Percentiles rank a stretch among this genome's conserved stretches.
These are phyloP conservation scores for Liparis tanakae DNA, from an alignment of 2,797 vertebrate genomes.

Conservation along the genomic window DNA sequence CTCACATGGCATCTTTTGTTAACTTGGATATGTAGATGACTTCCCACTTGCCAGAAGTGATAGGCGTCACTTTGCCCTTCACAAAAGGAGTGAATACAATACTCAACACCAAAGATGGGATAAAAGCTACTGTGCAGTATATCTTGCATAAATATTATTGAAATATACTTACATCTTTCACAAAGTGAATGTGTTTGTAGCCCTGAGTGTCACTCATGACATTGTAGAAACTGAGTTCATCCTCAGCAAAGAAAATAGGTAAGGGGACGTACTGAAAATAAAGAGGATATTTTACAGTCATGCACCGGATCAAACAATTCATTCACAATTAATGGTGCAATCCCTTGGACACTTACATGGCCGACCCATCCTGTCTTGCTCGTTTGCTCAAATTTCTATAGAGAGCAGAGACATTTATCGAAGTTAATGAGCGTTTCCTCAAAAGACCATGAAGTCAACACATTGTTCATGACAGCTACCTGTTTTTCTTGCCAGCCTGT, in stretches of 20 bases:
- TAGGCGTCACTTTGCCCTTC: conserved; percentile 85
- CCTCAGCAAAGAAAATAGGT: conserved; percentile 89
- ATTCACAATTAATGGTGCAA: background rate
- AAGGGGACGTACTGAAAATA: conserved; percentile 90
- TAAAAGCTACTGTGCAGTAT: background rate
- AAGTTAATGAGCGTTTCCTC: conserved; percentile 11
- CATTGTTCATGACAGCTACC: conserved; percentile 57
- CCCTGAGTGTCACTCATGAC: conserved; percentile 92
- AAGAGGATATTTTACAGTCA: conserved; percentile 9
- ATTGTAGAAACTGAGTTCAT: conserved; percentile 93
- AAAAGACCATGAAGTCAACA: conserved; percentile 2
- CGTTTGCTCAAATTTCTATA: conserved; percentile 87
- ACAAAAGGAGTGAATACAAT: conserved; percentile 44
- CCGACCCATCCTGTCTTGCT: conserved; percentile 96
- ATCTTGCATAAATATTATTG: background rate
- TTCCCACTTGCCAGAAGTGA: conserved; percentile 94
- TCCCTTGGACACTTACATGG: conserved; percentile 85
- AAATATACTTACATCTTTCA: conserved; percentile 82
- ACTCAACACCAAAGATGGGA: background rate
- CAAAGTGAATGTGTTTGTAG: conserved; percentile 96
- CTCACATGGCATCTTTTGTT: conserved; percentile 88
- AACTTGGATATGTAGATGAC: conserved; percentile 92
- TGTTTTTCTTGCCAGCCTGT: conserved; percentile 77
- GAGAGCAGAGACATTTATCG: conserved; percentile 43
- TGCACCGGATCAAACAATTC: background rate